phyloP scores from a whole-genome alignment of 2,113 vertebrate genomes.

The Podilymbus podiceps region DNA sequence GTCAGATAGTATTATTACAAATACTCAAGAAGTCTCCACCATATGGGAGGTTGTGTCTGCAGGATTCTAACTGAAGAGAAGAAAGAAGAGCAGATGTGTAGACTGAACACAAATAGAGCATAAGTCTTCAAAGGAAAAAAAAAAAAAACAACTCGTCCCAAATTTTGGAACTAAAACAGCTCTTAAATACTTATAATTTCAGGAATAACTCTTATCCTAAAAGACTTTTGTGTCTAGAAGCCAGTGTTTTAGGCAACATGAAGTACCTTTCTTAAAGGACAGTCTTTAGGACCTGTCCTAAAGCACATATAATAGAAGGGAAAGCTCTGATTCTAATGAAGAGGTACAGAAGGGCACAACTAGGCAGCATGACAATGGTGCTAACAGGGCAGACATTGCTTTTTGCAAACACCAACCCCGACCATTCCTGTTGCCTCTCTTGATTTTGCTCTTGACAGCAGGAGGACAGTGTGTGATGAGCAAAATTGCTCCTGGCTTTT shows the following conservation, averaged over 20 bases:
- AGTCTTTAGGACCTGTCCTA: neutral
- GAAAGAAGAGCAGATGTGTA: neutral
- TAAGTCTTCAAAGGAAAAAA: neutral
- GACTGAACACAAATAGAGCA: neutral
- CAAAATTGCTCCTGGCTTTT: slow-evolving; percentile 15
- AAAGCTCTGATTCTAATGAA: neutral
- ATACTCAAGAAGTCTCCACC: neutral
- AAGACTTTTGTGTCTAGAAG: neutral
- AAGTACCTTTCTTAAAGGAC: neutral
- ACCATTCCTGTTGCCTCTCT: neutral
- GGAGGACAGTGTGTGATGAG: neutral
- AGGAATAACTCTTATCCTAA: neutral
- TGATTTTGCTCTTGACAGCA: neutral
- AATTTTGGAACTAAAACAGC: neutral
- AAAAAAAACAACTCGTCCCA: neutral
- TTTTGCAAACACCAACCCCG: neutral
- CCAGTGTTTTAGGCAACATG: neutral
- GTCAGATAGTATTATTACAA: neutral
- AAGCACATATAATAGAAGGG: neutral
- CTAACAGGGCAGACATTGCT: neutral
- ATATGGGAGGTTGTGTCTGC: neutral
- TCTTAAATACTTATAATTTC: neutral
- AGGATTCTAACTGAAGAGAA: neutral
- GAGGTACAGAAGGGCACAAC: neutral
- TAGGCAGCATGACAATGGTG: neutral